Conservation (phyloP, 2,113 vertebrate species). For the Oreotrochilus melanogaster region DNA sequence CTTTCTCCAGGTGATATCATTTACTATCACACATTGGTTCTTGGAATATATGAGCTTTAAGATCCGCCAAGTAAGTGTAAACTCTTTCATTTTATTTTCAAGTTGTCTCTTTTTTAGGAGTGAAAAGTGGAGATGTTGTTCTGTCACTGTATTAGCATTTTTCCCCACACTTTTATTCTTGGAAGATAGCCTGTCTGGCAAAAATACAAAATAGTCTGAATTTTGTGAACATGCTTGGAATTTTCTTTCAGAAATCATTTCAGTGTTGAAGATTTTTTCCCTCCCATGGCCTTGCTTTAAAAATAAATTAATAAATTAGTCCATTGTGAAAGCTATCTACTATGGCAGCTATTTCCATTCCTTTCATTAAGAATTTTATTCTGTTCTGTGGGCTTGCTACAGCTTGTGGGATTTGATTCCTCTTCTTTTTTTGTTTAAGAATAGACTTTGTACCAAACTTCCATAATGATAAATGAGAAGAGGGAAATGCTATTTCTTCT, state of each 20-base stretch:
- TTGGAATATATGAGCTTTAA: neutral
- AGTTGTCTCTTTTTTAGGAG: conserved; percentile 37
- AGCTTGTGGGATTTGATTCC: neutral
- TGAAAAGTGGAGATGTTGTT: conserved; percentile 37
- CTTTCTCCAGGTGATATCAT: neutral
- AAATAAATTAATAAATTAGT: conserved; percentile 13
- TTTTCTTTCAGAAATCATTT: conserved; percentile 44
- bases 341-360: neutral
- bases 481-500: neutral
- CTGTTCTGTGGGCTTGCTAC: neutral
- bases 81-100: conserved; percentile 43
- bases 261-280: neutral
- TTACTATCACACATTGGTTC: neutral
- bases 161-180: conserved; percentile 66
- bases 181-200: conserved; percentile 66
- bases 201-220: conserved; percentile 59
- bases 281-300: neutral
- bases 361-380: neutral
- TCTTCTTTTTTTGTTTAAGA: neutral
- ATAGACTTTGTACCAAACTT: neutral
- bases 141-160: conserved; percentile 31
- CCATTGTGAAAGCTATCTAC: neutral
- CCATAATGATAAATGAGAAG: neutral
- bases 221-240: conserved; percentile 52
- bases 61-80: conserved; percentile 10